Evolutionary conservation across 1,140 invertebrate species (phyloP), one percentile per base, ranked within the genome.

Genomic region (Rhyacophila brunnea): DNA sequence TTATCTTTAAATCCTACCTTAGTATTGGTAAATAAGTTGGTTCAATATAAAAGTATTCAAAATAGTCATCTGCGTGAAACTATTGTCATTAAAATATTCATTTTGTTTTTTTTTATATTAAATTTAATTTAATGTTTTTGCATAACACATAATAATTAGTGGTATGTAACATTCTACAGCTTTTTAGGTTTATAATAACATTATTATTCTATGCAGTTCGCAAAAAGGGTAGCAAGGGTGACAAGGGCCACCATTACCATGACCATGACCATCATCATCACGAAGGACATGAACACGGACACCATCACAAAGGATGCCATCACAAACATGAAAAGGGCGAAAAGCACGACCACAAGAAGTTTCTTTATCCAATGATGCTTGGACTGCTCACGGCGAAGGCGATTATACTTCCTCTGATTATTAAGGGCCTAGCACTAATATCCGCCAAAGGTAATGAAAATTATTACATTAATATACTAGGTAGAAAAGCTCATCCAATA

Each of bases 401-500:
- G 38, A 70, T 87, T 6, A 44, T 87, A 1, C 63, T 87, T 47
- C 85, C 85, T 1, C 68, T 87, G n/a, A 78, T 82, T 11, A 64
- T 87, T 45, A 87, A 86, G 64, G 77, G 77, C 14, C 64, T 88
- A 7, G 83, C 84, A 3, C 77, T 87, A 44, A 66, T 87, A 7
- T 83, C 85, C 17, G 68, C 68, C 45, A 76, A 76, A 75, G 75
- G 75, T 78, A 68, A 28, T 28, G 9, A 28, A 5, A 28, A 28
- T 28, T 28, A 9, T 5, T 9, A 28, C 23, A n/a, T n/a, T n/a
- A n/a, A n/a, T n/a, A n/a, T n/a, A n/a, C n/a, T n/a, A n/a, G n/a
- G n/a, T n/a, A n/a, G n/a, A n/a, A n/a, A n/a, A n/a, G n/a, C n/a
- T n/a, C n/a, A n/a, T n/a, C n/a, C n/a, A n/a, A n/a, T n/a, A n/a